Base-by-base conservation (phyloP, 2,797 vertebrate genomes). In the Liasis olivaceus region DNA sequence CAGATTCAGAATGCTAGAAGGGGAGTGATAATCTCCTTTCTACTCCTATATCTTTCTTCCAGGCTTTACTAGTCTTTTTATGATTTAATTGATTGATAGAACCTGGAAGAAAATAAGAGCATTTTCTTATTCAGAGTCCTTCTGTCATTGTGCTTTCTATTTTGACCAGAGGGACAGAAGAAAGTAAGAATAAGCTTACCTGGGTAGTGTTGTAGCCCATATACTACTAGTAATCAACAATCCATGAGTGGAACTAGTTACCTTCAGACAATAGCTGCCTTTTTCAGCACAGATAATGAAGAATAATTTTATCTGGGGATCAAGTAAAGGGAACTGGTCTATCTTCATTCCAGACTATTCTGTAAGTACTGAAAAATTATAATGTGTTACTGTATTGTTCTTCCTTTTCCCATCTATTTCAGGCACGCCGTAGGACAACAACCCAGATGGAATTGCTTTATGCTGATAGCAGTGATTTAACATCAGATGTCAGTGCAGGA, bases 361-460 rank as follows among this genome's bases (percentile, higher is more conserved):
- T 24, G 36, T 22, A 3, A 81, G 9, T 42, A 3, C 36, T 12
- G 72, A 24, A 81, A 81, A 81, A 22, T 24, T 12, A 81, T 36
- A 47, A 22, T 42, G 36, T 36, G n/a, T 81, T 24, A 81, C 36
- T 47, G 36, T 42, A 12, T 77, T 77, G n/a, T 36, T 42, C 51
- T 54, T 93, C 63, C 89, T 91, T 95, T 95, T 90, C 88, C 69
- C 91, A 90, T 95, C 93, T 93, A 31, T 81, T 93, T 8, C 96
- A 99, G 99, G 99, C 99, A 56, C 98, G 99, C 56, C 98, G 99
- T 95, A 98, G 99, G 94, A 99, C 99, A 94, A 98, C 99, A 92
- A 99, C 99, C 6, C 99, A 99, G 97, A 99, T 99, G 99, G 99
- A 99, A 93, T 95, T 99, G 95, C 98, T 99, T 22, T 99, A 99